Base-by-base conservation (phyloP, 2,797 vertebrate species). In the Takifugu rubripes region DNA sequence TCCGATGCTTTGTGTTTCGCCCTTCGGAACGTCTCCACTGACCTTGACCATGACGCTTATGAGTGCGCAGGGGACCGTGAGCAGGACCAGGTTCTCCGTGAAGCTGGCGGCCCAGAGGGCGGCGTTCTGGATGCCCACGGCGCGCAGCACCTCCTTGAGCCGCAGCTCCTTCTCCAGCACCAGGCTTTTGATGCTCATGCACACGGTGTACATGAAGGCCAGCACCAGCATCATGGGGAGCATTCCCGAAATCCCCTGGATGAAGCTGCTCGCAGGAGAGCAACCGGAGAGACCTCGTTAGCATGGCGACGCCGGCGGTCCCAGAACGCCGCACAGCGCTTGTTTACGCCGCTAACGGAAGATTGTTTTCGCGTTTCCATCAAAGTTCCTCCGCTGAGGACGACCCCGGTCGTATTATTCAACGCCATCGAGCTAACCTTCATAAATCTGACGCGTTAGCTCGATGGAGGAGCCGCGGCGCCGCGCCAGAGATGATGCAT, bases 211-310 rank as follows among this genome's bases (percentile, higher is more conserved):
- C 70, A 88, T 86, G 74, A 88, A 91, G 54, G 90, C 75, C 66
- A 92, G 72, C 11, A 89, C 87, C 77, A 93, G 84, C 72, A 92
- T 89, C 92, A 93, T 92, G 52, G 92, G 88, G 16, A 93, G 72
- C 49, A 90, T 84, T 68, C 15, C 36, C 46, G 78, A 84, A 8
- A 93, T 79, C 47, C 77, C 84, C 14, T 64, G 55, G 54, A 87
- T 62, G 70, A 93, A 92, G 75, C 92, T 93, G 87, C 71, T 59
- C 49, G 53, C 49, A 55, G 64, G 53, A 66, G 31, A 7, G 31
- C 31, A 33, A 68, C 72, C 66, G 58, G 25, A 79, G 85, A 64
- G n/a, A 25, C 5, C 5, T 42, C 44, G 49, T 6, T 31, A 29
- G 59, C 40, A 52, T 21, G 21, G 21, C 21, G 21, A 21, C 36